Percentiles rank a stretch among this genome's conserved stretches.
Evolutionary conservation across 92 coral and sea anemone species (phyloP).

Genomic region (Phenganax subtilis): DNA sequence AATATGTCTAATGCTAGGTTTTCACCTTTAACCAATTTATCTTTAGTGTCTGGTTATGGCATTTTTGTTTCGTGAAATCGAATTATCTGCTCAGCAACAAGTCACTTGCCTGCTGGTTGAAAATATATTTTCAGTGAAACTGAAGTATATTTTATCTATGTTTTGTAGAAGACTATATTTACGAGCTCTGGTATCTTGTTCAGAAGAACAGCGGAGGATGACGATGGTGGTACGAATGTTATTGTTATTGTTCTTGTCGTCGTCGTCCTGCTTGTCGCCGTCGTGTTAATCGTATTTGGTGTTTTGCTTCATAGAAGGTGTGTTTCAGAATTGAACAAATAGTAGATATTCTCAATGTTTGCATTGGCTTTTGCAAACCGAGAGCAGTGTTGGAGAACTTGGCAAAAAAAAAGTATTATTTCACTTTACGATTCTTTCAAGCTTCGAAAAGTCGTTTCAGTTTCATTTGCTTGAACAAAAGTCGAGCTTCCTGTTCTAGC

Average conservation of each 20-base stretch:
- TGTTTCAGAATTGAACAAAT: neutral
- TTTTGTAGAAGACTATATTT: neutral
- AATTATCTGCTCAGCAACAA: too few species aligned
- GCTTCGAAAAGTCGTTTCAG: too few species aligned
- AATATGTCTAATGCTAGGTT: too few species aligned
- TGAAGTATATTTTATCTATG: neutral
- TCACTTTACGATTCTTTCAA: too few species aligned
- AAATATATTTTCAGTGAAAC: too few species aligned
- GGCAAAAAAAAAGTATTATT: neutral
- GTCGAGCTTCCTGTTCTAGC: too few species aligned
- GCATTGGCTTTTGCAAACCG: neutral
- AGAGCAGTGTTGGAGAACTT: neutral
- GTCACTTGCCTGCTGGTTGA: too few species aligned
- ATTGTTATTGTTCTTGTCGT: neutral
- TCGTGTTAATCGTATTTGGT: slow-evolving; percentile 23
- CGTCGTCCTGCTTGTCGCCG: slow-evolving; percentile 18
- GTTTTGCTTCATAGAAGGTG: slow-evolving; percentile 33
- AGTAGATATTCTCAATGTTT: neutral
- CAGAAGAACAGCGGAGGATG: neutral
- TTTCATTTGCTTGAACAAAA: too few species aligned
- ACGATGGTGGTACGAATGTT: neutral
- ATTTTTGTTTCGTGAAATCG: too few species aligned
- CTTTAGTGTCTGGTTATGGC: too few species aligned
- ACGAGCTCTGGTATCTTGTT: neutral
- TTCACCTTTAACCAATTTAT: too few species aligned